Base-by-base conservation (phyloP, 2,888 invertebrate genomes). In the Drosophila cognata region DNA sequence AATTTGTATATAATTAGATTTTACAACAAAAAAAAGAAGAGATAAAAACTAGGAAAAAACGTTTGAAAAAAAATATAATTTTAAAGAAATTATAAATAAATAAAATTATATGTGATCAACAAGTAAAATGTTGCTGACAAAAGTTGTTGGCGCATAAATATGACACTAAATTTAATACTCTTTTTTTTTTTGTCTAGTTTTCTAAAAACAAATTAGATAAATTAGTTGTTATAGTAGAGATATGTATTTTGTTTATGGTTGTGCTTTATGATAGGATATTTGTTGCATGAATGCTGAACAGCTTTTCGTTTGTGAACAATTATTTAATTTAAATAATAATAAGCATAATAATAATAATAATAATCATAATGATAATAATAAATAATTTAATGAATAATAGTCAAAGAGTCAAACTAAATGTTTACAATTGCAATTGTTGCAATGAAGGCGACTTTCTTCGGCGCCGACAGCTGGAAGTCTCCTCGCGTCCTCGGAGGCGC, bases 101-200 rank as follows among this genome's bases (percentile, higher is more conserved):
- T 58, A 62, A 61, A 59, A 51, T 59, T 60, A 76, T 52, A 56
- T 55, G 29, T 70, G 28, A 64, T 75, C 74, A 77, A 67, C 69
- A 74, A 76, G 74, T 71, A 62, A 52, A 77, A 55, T 68, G 69
- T 69, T 69, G 57, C 52, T 57, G 51, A 36, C 48, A 73, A 68
- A 63, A 51, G 43, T 43, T 58, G 41, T 76, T 76, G 72, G 59
- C 76, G 50, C 68, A 69, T 74, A 85, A 91, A 91, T 92, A 92
- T 92, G 92, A 92, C 92, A 92, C 92, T 92, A 91, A 91, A 92
- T 88, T 91, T 92, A 91, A 91, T 92, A 92, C 91, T 91, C 91
- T 86, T 86, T 46, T 46, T 21, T n/a, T 46, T 46, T 46, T 88
- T 73, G 74, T 77, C 73, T 77, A 74, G 64, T 82, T 68, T 38